Evolutionary conservation across 2,888 invertebrate genomes (phyloP).

Genomic region (Nephrotoma flavescens): DNA sequence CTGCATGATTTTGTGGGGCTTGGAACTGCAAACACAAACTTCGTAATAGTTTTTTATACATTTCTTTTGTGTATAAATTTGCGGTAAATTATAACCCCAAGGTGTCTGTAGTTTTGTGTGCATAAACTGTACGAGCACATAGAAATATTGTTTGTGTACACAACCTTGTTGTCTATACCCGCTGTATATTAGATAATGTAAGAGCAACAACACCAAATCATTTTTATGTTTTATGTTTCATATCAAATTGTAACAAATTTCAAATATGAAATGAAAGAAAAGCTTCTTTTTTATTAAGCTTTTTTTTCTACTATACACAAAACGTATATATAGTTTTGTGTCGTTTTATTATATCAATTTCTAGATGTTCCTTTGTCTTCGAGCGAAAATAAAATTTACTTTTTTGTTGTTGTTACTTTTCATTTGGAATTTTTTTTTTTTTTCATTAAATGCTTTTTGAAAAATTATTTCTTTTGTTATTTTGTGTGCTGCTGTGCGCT

Average conservation of each 20-base stretch:
- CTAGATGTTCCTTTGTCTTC: neutral
- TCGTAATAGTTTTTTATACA: too few species aligned
- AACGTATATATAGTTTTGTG: neutral
- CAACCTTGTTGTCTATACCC: neutral
- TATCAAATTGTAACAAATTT: neutral
- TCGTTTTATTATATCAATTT: neutral
- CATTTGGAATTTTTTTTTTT: neutral
- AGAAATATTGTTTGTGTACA: neutral
- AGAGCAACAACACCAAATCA: neutral
- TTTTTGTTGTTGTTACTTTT: neutral
- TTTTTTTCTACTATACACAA: neutral
- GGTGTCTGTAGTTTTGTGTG: neutral
- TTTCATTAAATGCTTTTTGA: neutral
- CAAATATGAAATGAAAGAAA: neutral
- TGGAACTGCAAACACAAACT: too few species aligned
- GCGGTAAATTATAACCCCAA: neutral
- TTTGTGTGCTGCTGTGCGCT: neutral
- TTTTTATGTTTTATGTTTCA: neutral
- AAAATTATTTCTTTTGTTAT: neutral
- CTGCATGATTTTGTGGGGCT: too few species aligned
- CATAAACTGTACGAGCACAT: neutral
- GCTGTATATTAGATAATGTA: neutral
- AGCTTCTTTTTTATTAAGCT: neutral
- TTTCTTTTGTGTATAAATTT: too few species aligned
- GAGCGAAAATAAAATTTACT: neutral